A percentile compares a stretch with the other conserved stretches of the same genome.
Evolutionary conservation across 1,140 invertebrate species (phyloP).

Genomic region (Drosophila bocki): DNA sequence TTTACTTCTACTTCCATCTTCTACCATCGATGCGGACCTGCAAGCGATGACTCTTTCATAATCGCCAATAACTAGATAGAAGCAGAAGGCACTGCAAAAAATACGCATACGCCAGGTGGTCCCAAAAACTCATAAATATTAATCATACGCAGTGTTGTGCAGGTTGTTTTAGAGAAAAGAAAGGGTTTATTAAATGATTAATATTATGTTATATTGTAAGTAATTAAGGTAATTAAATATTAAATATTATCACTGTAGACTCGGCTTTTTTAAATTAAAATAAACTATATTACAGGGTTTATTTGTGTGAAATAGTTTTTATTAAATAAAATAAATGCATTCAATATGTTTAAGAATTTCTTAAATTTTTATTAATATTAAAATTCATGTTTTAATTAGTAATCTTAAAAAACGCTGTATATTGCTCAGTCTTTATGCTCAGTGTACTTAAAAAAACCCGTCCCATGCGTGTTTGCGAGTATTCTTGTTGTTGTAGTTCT

Average conservation of each 20-base stretch:
- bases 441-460: constrained; percentile 29
- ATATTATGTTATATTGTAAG: too few relatives aligned
- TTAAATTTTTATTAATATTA: background rate
- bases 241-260: constrained; percentile 1
- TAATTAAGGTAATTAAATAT: background rate
- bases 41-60: constrained; percentile 73
- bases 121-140: background rate
- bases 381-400: background rate
- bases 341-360: background rate
- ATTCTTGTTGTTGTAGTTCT: constrained; percentile 27
- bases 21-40: constrained; percentile 51
- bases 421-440: background rate
- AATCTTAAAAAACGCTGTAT: background rate
- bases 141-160: constrained; percentile 15
- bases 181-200: background rate
- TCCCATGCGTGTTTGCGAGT: constrained; percentile 54
- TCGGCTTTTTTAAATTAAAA: background rate
- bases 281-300: accelerated
- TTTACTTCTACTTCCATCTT: background rate
- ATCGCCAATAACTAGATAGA: constrained; percentile 21
- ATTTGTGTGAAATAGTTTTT: background rate
- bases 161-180: too few relatives aligned
- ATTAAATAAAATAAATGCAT: background rate
- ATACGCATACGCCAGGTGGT: constrained; percentile 14
- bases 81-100: constrained; percentile 14